Evolutionary conservation across 2,888 invertebrate genomes (phyloP), one percentile per base, ranked within the genome.

Genomic region (Scrobipalpa atriplicella): DNA sequence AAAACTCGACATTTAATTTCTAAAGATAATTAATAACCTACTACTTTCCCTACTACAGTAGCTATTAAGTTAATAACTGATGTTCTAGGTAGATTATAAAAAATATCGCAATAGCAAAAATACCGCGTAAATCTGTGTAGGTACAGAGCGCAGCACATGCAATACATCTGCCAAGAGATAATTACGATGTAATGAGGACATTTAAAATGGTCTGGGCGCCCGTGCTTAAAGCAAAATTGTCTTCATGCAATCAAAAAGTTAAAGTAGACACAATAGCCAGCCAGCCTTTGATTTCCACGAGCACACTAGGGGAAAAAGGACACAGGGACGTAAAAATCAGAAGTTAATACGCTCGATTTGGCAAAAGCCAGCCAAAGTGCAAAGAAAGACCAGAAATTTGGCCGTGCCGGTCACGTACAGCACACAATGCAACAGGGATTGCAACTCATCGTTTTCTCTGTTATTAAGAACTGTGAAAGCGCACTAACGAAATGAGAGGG

Each of bases 401-500:
- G 16, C 51, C 7, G 3, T 29, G 11, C 52, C 63, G 38, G 63
- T 63, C 63, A 63, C 63, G 63, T 63, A 63, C 10, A 38, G 38
- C 63, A 63, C 56, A 64, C 64, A 64, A 64, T 78, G 78, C 77
- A 73, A 68, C 62, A 52, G 68, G 72, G 75, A 82, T 79, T 80
- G 84, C 84, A 84, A 83, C 81, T 78, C 64, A 64, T 74, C 78
- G 75, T 72, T 75, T 71, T 74, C 72, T 77, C 83, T 84, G 78
- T 85, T 84, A 85, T 86, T 86, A 85, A 82, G 83, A 83, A 80
- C 73, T 78, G 74, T 80, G 77, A 78, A 79, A 43, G 60, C 65
- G 39, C 29, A 38, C 52, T 54, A 65, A 64, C 65, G 47, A 87
- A 82, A 90, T 90, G 85, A 87, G 84, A 85, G 86, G 85, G 85